These are phyloP conservation scores for Pterocles burchelli DNA, from an alignment of 2,113 vertebrate species.

Conservation along the genomic window DNA sequence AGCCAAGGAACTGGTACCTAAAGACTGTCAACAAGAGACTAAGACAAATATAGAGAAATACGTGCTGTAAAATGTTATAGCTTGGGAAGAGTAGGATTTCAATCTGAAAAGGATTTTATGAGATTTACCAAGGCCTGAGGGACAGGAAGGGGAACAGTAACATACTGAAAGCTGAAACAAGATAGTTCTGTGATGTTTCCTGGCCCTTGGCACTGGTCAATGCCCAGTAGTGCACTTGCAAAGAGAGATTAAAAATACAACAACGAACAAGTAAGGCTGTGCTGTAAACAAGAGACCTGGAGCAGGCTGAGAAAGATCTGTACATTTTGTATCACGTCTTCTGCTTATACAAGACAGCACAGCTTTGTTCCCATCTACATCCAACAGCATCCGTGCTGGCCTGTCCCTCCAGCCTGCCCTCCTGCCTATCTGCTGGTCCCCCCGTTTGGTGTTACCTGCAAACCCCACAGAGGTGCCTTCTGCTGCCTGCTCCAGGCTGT, in stretches of 20 bases:
- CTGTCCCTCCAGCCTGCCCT: not conserved
- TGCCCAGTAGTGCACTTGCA: not conserved
- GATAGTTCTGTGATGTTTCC: not conserved
- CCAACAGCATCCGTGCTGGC: not conserved
- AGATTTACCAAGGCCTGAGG: constrained; percentile 19
- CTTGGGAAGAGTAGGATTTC: constrained; percentile 20
- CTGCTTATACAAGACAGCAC: not conserved
- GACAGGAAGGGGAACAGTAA: not conserved
- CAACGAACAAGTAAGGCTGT: not conserved
- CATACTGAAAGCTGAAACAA: constrained; percentile 4
- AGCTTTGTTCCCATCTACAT: not conserved
- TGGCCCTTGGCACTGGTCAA: constrained; percentile 2
- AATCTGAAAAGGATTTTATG: constrained; percentile 38
- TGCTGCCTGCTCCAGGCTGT: not conserved
- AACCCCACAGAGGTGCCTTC: not conserved
- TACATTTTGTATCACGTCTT: not conserved
- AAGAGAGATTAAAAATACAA: constrained; percentile 12
- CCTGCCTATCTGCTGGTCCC: not conserved
- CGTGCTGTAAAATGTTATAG: not conserved
- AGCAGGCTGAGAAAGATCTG: not conserved
- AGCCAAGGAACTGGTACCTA: not conserved
- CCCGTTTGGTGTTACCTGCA: not conserved
- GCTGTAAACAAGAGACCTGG: not conserved
- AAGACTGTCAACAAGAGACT: constrained; percentile 23
- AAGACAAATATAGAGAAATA: constrained; percentile 12